Conservation (phyloP, 1,140 invertebrate species). For the Frieseomelitta varia region DNA sequence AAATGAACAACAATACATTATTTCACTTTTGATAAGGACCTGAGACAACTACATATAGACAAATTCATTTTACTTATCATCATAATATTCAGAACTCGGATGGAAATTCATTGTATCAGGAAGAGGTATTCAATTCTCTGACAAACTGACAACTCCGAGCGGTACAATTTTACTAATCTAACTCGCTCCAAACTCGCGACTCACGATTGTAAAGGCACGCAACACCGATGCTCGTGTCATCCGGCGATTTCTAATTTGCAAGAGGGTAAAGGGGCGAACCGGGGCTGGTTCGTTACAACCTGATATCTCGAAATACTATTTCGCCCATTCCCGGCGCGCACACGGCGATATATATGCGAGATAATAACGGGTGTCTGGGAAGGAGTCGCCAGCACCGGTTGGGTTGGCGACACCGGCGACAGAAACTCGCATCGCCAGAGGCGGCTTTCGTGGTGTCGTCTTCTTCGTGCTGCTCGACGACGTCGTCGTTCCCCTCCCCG, state of each 20-base stretch:
- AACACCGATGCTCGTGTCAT: background rate
- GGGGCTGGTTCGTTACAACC: conserved; percentile 18
- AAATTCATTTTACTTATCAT: no score
- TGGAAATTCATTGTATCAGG: no score
- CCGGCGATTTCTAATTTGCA: conserved; percentile 13
- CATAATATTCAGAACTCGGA: no score
- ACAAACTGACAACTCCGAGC: no score
- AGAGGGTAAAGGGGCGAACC: background rate
- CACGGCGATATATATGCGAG: conserved; percentile 47
- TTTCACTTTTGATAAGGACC: no score
- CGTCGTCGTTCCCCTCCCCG: conserved; percentile 17
- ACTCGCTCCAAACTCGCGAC: background rate
- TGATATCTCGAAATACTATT: conserved; percentile 40
- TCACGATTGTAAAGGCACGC: background rate
- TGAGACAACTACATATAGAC: no score
- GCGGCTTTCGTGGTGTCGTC: conserved; percentile 40
- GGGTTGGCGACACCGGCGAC: conserved; percentile 53
- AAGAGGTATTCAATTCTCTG: no score
- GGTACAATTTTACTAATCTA: no score
- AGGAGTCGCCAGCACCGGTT: conserved; percentile 37
- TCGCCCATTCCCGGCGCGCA: conserved; percentile 26
- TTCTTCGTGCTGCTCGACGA: conserved; percentile 36
- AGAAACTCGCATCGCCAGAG: conserved; percentile 57
- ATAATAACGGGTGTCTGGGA: conserved; percentile 44
- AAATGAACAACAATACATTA: no score